Conservation (phyloP, 1,140 invertebrate species). For the Rhizoglyphus robini region DNA sequence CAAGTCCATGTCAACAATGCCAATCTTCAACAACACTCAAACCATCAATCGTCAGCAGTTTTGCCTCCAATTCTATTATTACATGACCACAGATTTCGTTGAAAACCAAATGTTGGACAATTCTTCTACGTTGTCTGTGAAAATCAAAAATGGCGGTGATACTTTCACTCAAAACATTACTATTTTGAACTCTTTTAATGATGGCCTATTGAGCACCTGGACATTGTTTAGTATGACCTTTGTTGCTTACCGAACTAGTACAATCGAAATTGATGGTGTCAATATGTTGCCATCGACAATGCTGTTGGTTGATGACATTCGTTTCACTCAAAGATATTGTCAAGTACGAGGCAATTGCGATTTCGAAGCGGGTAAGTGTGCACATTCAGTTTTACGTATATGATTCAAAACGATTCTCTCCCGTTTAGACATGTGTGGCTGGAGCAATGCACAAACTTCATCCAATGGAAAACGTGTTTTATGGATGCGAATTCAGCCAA, state of each 20-base stretch:
- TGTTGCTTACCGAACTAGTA: neutral
- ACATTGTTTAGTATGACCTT: neutral
- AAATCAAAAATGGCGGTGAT: neutral
- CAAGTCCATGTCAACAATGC: neutral
- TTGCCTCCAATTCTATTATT: conserved; percentile 6
- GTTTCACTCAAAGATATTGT: neutral
- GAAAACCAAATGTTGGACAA: neutral
- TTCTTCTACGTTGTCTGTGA: too few species aligned
- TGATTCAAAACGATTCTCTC: too few species aligned
- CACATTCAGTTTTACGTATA: conserved; percentile 19
- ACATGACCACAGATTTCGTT: neutral
- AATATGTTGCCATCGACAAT: neutral
- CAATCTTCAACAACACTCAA: neutral
- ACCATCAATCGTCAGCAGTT: neutral
- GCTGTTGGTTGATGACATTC: neutral
- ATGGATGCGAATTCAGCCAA: neutral
- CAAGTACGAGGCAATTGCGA: conserved; percentile 24
- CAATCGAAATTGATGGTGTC: neutral
- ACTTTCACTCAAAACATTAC: neutral
- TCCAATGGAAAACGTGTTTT: neutral
- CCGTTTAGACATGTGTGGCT: conserved; percentile 25
- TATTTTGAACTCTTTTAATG: neutral
- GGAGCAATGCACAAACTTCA: conserved; percentile 8
- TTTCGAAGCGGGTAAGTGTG: conserved; percentile 19
- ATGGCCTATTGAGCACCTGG: neutral